A percentile compares a stretch with the other conserved stretches of the same genome.
phyloP scores from a whole-genome alignment of 1,140 invertebrate species.

The Thaumatotibia leucotreta region DNA sequence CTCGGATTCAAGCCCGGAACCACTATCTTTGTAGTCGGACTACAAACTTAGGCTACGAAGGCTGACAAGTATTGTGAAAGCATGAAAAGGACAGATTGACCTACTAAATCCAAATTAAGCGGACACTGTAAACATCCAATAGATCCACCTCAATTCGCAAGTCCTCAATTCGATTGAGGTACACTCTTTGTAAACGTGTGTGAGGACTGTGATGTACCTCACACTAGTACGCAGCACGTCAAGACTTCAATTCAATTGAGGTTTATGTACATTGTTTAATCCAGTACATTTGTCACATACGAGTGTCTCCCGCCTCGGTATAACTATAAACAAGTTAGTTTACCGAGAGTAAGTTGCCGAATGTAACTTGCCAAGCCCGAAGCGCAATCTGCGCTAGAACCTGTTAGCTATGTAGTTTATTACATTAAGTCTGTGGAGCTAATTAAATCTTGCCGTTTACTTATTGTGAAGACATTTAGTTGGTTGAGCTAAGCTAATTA shows the following conservation, averaged over 20 bases:
- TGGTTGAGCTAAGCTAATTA: background rate
- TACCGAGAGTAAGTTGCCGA: background rate
- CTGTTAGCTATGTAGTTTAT: background rate
- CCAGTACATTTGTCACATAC: background rate
- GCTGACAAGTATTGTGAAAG: no score
- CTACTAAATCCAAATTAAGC: no score
- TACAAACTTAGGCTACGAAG: no score
- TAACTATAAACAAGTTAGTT: background rate
- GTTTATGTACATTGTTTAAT: background rate
- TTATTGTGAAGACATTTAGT: background rate
- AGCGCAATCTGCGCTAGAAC: background rate
- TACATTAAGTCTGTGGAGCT: background rate
- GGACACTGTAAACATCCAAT: no score
- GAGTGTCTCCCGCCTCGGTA: background rate
- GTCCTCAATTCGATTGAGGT: no score
- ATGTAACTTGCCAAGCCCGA: background rate
- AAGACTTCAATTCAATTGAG: background rate
- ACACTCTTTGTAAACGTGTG: no score
- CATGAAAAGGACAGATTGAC: no score
- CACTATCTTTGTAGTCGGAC: no score
- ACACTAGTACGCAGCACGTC: no score
- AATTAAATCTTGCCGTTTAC: background rate
- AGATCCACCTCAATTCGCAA: no score
- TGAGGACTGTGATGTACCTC: no score
- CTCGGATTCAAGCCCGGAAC: no score